These are phyloP conservation scores for Capitella teleta DNA, from an alignment of 1,140 invertebrate genomes.

Conservation along the genomic window DNA sequence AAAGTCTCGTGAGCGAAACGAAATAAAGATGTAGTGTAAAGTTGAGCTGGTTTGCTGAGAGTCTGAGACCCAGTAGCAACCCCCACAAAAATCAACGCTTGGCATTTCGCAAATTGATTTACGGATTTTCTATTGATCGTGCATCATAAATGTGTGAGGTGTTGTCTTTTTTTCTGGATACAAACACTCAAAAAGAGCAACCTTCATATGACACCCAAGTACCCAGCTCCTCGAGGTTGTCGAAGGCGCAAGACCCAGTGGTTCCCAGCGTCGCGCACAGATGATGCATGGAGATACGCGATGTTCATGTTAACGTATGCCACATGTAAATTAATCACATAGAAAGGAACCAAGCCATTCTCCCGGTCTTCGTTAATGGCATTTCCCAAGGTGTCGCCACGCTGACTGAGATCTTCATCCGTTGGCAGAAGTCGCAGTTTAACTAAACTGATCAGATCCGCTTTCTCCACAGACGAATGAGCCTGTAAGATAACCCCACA, in stretches of 20 bases:
- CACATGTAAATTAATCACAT: conserved; percentile 54
- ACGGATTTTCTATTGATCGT: too few species aligned
- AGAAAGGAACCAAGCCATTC: conserved; percentile 85
- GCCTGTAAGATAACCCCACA: conserved; percentile 54
- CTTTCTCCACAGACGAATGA: conserved; percentile 93
- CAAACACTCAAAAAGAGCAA: too few species aligned
- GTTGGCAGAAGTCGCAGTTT: conserved; percentile 72
- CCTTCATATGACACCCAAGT: too few species aligned
- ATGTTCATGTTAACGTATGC: neutral
- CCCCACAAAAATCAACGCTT: too few species aligned
- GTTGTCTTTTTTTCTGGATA: too few species aligned
- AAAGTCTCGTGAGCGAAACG: too few species aligned
- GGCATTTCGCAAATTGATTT: too few species aligned
- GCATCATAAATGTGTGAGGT: too few species aligned
- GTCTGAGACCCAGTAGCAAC: too few species aligned
- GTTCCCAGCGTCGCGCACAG: conserved; percentile 88
- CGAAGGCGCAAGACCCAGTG: conserved; percentile 88
- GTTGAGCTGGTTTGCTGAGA: too few species aligned
- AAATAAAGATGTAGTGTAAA: too few species aligned
- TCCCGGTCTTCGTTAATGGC: conserved; percentile 71
- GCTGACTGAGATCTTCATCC: conserved; percentile 70
- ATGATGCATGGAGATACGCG: too few species aligned
- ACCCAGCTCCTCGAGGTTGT: conserved; percentile 77
- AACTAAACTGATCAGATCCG: conserved; percentile 78
- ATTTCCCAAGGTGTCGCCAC: conserved; percentile 65